Evolutionary conservation across 2,113 vertebrate species (phyloP), one percentile per base, ranked within the genome.

Genomic region (Pterocles burchelli): DNA sequence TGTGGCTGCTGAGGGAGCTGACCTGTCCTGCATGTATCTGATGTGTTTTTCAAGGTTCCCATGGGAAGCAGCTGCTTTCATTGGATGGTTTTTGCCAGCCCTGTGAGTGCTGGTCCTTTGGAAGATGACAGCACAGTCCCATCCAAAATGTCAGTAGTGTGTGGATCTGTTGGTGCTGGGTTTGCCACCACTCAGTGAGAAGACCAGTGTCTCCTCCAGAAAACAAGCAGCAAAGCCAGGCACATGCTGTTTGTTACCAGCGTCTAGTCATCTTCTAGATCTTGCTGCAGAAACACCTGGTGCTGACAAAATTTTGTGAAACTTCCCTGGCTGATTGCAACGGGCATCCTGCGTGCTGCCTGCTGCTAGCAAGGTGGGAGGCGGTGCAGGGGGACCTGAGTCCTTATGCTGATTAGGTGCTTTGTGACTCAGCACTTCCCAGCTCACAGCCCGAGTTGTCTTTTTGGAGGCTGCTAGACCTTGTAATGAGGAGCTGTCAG

Each of bases 161-260:
- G 28, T n/a, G 17, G 25, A 17, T n/a, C 13, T 59, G 12, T 12
- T 26, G 43, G 54, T 26, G 2, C 29, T 72, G 58, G 28, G 7
- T 46, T 80, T 93, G 62, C 34, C 7, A 12, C 49, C 86, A 14
- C 54, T 75, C n/a, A 24, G 38, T 1, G 6, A 82, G 43, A 62
- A 34, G 34, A 55, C 26, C 21, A 13, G 59, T 11, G 12, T 38
- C 8, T 21, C 24, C 46, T 45, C 18, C 0, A 1, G 51, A 74
- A 67, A 70, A 8, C 13, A 38, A 41, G 26, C 78, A 70, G 71
- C 54, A 65, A 22, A 77, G n/a, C 31, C 34, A 52, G 10, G 7
- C 7, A 6, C 0, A 0, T 49, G 79, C 31, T 0, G 0, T 19
- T 43, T 75, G 34, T n/a, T 58, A 22, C 34, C 26, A 4, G 20